Base-by-base conservation (phyloP, 2,797 vertebrate genomes). In the Pterois miles region DNA sequence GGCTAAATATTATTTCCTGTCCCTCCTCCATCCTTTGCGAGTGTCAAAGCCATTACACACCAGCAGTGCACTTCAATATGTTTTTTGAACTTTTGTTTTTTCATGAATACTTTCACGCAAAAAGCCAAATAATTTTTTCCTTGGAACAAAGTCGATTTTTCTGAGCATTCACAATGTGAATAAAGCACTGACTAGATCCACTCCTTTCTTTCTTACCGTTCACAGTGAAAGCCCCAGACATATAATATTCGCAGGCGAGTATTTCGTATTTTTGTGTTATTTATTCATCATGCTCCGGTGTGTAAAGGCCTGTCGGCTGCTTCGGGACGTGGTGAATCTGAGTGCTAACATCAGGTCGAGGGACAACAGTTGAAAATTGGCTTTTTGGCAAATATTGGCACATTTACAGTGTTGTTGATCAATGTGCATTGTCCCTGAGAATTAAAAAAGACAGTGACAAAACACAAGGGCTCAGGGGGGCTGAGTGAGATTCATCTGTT, bases 401-500 rank as follows among this genome's bases (percentile, higher is more conserved):
- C 20, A n/a, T 50, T 22, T 50, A 48, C 46, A 48, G 46, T 48
- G 20, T n/a, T 48, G 46, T n/a, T 48, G n/a, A 50, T 50, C 20
- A 50, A 50, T 50, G 46, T n/a, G 46, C 46, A 50, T 50, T 50
- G 46, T 50, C 20, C 20, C 46, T 46, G 18, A 46, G 43, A 46
- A 46, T 46, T 10, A 10, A 50, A 50, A 50, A 50, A 50, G 20
- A 75, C 79, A 84, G 84, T 86, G 84, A 85, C 78, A 86, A 79
- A 88, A 69, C 67, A 83, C 10, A 40, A 88, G 83, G 77, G 82
- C 78, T 75, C 40, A 46, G 79, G 74, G 20, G n/a, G 84, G 81
- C 89, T 92, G 92, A 92, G 91, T 91, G 89, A 93, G 91, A 91
- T 89, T 94, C 84, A 91, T 90, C 81, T 90, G 88, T 90, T 90